A percentile compares a stretch with the other conserved stretches of the same genome.
Conservation (phyloP, 2,888 invertebrate species). For the Archips crataeganus region DNA sequence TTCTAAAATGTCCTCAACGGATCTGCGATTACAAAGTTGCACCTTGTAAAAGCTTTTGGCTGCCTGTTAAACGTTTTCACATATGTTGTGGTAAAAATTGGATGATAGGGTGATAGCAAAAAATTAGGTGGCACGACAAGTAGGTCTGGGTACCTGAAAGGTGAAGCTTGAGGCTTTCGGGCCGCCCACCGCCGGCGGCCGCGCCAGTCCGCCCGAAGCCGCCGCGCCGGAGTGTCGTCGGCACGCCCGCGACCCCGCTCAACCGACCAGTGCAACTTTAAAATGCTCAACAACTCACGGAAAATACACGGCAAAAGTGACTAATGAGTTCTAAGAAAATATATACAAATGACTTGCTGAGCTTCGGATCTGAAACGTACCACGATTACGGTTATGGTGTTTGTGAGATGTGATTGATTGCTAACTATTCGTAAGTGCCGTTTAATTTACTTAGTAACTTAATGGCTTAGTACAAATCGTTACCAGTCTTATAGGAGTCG, state of each 20-base stretch:
- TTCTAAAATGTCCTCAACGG: too few species aligned
- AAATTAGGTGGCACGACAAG: constrained; percentile 44
- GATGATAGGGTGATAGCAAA: constrained; percentile 22
- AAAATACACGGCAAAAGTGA: constrained; percentile 63
- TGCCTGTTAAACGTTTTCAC: constrained; percentile 8
- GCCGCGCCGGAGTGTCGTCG: constrained; percentile 55
- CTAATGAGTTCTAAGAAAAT: constrained; percentile 55
- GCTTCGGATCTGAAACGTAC: constrained; percentile 66
- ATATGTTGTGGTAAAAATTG: constrained; percentile 17
- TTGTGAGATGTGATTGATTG: constrained; percentile 77
- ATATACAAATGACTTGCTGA: constrained; percentile 47
- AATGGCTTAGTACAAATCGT: background rate
- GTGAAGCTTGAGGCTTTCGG: constrained; percentile 54
- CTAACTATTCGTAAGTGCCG: constrained; percentile 60
- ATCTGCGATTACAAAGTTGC: too few species aligned
- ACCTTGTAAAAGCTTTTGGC: background rate
- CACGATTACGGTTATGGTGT: constrained; percentile 54
- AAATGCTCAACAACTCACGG: constrained; percentile 67
- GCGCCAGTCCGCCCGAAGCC: constrained; percentile 62
- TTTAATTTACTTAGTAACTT: constrained; percentile 38
- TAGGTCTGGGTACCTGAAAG: constrained; percentile 61
- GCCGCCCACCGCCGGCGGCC: constrained; percentile 51
- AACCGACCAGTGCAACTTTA: constrained; percentile 65
- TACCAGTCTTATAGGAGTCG: background rate
- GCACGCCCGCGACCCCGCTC: constrained; percentile 49